Percentiles rank a stretch among this genome's conserved stretches.
phyloP scores from a whole-genome alignment of 2,888 invertebrate genomes.

The Ormyrus nitidulus region DNA sequence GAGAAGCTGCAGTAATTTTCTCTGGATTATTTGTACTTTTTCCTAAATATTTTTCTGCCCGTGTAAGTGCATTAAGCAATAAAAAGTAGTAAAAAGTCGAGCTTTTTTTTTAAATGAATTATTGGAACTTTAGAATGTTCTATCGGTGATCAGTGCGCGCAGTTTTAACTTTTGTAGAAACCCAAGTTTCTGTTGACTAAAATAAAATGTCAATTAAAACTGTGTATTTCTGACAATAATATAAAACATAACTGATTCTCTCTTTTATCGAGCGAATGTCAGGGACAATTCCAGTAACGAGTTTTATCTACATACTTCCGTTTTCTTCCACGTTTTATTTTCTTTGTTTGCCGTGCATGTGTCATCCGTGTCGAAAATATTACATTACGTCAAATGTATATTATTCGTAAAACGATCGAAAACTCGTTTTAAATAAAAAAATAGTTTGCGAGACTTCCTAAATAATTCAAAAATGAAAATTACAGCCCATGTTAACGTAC shows the following conservation, averaged over 20 bases:
- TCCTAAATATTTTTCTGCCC: no score
- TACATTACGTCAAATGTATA: no score
- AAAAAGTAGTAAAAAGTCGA: no score
- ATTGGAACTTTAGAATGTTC: background rate
- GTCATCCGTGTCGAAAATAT: background rate
- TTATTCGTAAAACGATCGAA: background rate
- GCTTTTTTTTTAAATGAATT: no score
- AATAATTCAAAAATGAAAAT: background rate
- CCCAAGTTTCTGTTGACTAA: background rate
- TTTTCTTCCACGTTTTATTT: constrained; percentile 23
- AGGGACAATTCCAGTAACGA: constrained; percentile 43
- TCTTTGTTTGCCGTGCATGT: constrained; percentile 19
- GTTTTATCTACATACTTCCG: constrained; percentile 41
- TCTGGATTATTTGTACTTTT: no score
- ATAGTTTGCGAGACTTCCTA: background rate
- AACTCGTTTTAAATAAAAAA: background rate
- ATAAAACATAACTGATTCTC: constrained; percentile 4
- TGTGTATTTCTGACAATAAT: constrained; percentile 30
- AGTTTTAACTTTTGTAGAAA: no score
- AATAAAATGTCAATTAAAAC: constrained; percentile 2
- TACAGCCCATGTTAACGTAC: constrained; percentile 69
- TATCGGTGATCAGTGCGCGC: no score
- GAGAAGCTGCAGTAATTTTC: no score
- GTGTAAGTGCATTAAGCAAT: no score
- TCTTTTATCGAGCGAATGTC: constrained; percentile 47